phyloP scores from a whole-genome alignment of 2,888 invertebrate genomes.

The Scrobipalpa costella region DNA sequence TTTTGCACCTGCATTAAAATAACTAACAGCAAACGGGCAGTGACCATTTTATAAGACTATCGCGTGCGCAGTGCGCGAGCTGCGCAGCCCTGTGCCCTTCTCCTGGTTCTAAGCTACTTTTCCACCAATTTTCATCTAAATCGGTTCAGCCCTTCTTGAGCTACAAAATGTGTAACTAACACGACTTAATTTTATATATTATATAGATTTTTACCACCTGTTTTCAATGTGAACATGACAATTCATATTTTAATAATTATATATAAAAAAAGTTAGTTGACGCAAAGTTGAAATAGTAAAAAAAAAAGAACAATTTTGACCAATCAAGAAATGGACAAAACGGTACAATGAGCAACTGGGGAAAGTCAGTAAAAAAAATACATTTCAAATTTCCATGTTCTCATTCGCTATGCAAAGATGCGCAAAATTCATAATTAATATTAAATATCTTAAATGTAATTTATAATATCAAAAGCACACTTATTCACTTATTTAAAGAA shows the following conservation, averaged over 20 bases:
- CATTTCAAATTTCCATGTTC: not conserved
- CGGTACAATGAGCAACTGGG: not conserved
- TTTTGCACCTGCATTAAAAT: constrained; percentile 7
- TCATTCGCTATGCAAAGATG: not conserved
- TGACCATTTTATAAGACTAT: not conserved
- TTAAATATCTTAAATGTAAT: not conserved
- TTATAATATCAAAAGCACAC: constrained; percentile 7
- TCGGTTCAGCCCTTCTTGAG: no score
- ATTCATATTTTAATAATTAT: not conserved
- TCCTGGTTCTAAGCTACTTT: no score
- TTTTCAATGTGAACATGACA: no score
- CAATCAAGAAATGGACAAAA: not conserved
- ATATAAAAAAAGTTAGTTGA: not conserved
- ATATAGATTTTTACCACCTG: no score
- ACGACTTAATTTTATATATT: no score
- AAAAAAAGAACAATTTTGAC: not conserved
- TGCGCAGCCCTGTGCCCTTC: no score
- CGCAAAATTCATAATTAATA: constrained; percentile 1
- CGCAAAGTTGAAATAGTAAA: not conserved
- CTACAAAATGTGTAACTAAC: no score
- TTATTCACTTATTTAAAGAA: not conserved
- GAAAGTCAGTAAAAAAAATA: not conserved
- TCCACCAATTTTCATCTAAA: no score
- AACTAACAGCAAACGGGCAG: not conserved
- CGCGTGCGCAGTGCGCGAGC: no score